phyloP scores from a whole-genome alignment of 2,113 vertebrate species.

The Corydoras maculifer region DNA sequence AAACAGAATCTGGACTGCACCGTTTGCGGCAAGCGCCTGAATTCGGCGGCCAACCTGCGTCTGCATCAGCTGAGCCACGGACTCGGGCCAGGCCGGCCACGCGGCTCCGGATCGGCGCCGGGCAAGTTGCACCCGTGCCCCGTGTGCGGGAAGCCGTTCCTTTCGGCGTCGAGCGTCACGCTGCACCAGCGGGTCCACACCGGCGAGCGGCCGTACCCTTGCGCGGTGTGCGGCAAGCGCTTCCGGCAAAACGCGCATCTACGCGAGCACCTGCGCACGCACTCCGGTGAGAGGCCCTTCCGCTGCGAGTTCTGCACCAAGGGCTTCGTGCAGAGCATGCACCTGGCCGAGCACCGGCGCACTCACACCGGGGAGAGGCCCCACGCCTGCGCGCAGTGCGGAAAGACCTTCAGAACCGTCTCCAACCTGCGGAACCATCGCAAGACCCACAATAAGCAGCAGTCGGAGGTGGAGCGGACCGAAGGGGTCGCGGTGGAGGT shows the following conservation, averaged over 20 bases:
- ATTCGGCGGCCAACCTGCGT: conserved; percentile 65
- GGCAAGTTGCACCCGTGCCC: conserved; percentile 72
- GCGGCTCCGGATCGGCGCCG: conserved; percentile 24
- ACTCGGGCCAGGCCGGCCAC: conserved; percentile 44
- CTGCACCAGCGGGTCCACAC: conserved; percentile 81
- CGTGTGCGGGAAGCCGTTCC: conserved; percentile 76
- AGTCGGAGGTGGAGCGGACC: conserved; percentile 29
- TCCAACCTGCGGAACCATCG: conserved; percentile 85
- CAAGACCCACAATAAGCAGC: conserved; percentile 71
- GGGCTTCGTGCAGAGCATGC: conserved; percentile 84
- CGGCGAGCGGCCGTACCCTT: conserved; percentile 69
- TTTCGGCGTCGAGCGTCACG: conserved; percentile 76
- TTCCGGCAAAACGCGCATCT: conserved; percentile 85
- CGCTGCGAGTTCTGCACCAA: conserved; percentile 78
- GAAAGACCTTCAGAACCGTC: conserved; percentile 82
- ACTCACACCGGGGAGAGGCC: conserved; percentile 80
- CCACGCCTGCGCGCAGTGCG: conserved; percentile 70
- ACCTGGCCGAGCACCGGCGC: conserved; percentile 76
- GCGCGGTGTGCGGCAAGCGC: conserved; percentile 76
- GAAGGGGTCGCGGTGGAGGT: conserved; percentile 38
- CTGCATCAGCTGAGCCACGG: conserved; percentile 65
- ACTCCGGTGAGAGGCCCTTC: conserved; percentile 78
- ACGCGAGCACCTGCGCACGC: conserved; percentile 81
- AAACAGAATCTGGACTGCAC: conserved; percentile 56
- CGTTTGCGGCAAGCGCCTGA: conserved; percentile 68